Percentiles rank a stretch among this genome's conserved stretches.
Conservation (phyloP, 2,797 vertebrate species). For the Gymnocypris eckloni region DNA sequence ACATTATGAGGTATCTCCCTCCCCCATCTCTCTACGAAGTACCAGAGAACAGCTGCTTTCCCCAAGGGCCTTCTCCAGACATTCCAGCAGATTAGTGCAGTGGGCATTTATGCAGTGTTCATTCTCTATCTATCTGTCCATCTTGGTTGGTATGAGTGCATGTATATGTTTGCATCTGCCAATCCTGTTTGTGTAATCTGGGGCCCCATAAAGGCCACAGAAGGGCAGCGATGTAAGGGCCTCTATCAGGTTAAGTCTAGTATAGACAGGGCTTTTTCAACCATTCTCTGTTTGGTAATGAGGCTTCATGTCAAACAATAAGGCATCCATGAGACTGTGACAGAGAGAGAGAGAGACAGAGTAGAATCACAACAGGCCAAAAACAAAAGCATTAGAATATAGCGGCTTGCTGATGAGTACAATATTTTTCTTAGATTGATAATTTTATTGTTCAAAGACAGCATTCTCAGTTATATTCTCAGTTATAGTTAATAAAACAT, state of each 20-base stretch:
- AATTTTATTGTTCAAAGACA: background rate
- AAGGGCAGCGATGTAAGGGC: conserved; percentile 67
- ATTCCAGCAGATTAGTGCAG: conserved; percentile 16
- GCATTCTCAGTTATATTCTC: background rate
- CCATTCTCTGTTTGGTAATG: conserved; percentile 66
- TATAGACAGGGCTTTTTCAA: conserved; percentile 64
- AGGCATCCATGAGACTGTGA: conserved; percentile 63
- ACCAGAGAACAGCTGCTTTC: conserved; percentile 62
- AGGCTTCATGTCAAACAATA: conserved; percentile 76
- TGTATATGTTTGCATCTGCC: conserved; percentile 56
- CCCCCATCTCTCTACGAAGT: conserved; percentile 59
- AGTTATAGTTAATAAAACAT: background rate
- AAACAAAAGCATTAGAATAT: background rate
- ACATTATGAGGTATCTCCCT: conserved; percentile 59
- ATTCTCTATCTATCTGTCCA: conserved; percentile 1
- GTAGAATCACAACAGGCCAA: conserved; percentile 2
- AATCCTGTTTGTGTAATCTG: conserved; percentile 67
- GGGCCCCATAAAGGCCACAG: conserved; percentile 66
- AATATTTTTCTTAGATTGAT: background rate
- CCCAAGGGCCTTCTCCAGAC: conserved; percentile 43
- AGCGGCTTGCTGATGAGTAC: background rate
- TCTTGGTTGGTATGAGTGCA: conserved; percentile 11
- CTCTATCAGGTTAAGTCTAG: conserved; percentile 74
- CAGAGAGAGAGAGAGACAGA: conserved; percentile 21
- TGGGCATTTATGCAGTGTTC: conserved; percentile 12